Percentiles rank a stretch among this genome's conserved stretches.
phyloP scores from a whole-genome alignment of 2,797 vertebrate species.

The Rousettus madagascariensis region DNA sequence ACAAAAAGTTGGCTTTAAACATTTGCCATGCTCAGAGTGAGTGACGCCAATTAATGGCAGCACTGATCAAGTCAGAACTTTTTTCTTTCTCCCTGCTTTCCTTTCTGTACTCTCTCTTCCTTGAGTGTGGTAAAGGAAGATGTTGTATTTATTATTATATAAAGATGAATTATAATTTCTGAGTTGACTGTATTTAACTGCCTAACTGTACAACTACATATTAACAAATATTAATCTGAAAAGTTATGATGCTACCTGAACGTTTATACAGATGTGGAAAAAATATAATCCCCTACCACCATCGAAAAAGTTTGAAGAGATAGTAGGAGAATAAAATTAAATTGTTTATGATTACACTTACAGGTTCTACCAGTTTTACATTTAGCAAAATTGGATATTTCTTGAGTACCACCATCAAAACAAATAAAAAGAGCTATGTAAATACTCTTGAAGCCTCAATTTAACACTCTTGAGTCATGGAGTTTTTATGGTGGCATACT shows the following conservation, averaged over 20 bases:
- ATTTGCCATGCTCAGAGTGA: background rate
- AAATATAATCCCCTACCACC: background rate
- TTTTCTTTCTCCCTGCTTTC: background rate
- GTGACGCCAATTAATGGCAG: background rate
- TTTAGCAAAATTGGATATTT: background rate
- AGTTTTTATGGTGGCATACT: background rate
- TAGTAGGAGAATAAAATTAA: background rate
- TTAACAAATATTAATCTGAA: background rate
- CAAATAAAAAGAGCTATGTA: background rate
- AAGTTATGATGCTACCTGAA: background rate
- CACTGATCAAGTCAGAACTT: background rate
- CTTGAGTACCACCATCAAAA: background rate
- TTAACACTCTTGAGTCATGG: background rate
- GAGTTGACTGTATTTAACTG: background rate
- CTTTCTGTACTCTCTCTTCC: background rate
- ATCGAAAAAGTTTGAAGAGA: background rate
- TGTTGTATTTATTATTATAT: background rate
- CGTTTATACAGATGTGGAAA: background rate
- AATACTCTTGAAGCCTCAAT: background rate
- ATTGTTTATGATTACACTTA: background rate
- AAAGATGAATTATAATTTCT: background rate
- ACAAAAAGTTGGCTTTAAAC: background rate
- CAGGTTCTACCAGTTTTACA: background rate
- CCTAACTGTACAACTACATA: background rate
- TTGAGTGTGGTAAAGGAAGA: background rate